phyloP scores from a whole-genome alignment of 1,140 invertebrate species.

The Cotesia vestalis region DNA sequence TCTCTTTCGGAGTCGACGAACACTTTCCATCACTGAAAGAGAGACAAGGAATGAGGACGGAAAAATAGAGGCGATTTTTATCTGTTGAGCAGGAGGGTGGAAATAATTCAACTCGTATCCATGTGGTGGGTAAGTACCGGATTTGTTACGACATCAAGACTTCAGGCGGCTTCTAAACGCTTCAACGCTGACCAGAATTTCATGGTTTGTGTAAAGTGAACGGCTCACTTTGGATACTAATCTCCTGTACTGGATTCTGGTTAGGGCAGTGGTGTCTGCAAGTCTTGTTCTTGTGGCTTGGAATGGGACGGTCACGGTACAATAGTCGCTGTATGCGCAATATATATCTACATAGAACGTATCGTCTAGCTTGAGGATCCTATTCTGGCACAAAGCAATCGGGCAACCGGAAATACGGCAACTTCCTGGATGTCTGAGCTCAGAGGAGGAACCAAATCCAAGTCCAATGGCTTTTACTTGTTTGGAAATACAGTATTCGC shows the following conservation, averaged over 20 bases:
- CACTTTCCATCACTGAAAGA: not conserved
- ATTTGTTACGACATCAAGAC: not conserved
- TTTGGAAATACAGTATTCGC: not conserved
- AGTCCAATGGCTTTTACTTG: constrained; percentile 19
- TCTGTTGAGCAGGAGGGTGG: too few relatives aligned
- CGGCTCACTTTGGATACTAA: not conserved
- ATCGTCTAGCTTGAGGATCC: constrained; percentile 36
- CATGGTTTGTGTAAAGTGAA: too few relatives aligned
- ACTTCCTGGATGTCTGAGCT: constrained; percentile 33
- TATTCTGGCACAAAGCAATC: constrained; percentile 44
- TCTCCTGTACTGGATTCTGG: not conserved
- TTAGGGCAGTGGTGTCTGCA: not conserved
- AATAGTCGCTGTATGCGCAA: not conserved
- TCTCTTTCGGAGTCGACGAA: not conserved
- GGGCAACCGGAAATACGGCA: constrained; percentile 43
- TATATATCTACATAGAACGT: constrained; percentile 1
- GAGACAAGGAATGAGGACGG: not conserved
- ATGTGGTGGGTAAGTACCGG: not conserved
- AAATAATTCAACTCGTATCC: not conserved
- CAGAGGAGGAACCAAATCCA: not conserved
- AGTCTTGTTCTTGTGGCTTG: not conserved
- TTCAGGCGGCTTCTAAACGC: not conserved
- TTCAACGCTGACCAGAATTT: not conserved
- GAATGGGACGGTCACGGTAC: too few relatives aligned
- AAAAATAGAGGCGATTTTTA: too few relatives aligned